Percentiles rank a stretch among this genome's conserved stretches.
phyloP scores from a whole-genome alignment of 2,888 invertebrate species.

The Metalampra italica region DNA sequence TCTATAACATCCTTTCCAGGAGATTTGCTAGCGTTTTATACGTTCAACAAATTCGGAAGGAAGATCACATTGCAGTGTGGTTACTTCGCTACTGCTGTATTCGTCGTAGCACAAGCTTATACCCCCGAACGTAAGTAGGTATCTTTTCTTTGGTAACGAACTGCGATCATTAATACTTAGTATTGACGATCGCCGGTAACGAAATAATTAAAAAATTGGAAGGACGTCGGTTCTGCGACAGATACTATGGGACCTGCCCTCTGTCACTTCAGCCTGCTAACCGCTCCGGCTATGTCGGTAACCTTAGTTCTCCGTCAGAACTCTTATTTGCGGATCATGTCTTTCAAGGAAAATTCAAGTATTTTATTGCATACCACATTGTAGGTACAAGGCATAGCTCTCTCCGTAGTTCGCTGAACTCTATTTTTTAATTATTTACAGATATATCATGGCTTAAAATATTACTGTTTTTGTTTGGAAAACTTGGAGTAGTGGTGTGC shows the following conservation, averaged over 20 bases:
- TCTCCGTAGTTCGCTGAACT: too few relatives aligned
- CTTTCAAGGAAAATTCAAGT: too few relatives aligned
- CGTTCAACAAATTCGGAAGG: conserved; percentile 50
- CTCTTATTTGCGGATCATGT: too few relatives aligned
- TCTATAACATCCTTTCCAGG: conserved; percentile 56
- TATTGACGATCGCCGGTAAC: too few relatives aligned
- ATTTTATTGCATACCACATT: too few relatives aligned
- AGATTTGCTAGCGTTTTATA: conserved; percentile 46
- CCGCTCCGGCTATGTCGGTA: too few relatives aligned
- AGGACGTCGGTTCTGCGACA: too few relatives aligned
- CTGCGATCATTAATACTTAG: too few relatives aligned
- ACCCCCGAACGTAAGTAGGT: conserved; percentile 48
- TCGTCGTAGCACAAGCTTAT: conserved; percentile 43
- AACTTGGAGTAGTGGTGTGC: conserved; percentile 51
- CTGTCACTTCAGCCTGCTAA: too few relatives aligned
- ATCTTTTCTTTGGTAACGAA: background rate
- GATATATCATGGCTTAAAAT: conserved; percentile 51
- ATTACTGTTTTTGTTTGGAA: conserved; percentile 46
- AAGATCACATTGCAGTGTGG: conserved; percentile 48
- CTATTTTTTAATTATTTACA: conserved; percentile 31
- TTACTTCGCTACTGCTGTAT: conserved; percentile 41
- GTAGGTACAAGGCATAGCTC: too few relatives aligned
- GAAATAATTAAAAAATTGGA: background rate
- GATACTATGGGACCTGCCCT: too few relatives aligned
- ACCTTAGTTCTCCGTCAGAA: too few relatives aligned